Conservation (phyloP, 2,797 vertebrate species). For the Phoxinus dragarum region DNA sequence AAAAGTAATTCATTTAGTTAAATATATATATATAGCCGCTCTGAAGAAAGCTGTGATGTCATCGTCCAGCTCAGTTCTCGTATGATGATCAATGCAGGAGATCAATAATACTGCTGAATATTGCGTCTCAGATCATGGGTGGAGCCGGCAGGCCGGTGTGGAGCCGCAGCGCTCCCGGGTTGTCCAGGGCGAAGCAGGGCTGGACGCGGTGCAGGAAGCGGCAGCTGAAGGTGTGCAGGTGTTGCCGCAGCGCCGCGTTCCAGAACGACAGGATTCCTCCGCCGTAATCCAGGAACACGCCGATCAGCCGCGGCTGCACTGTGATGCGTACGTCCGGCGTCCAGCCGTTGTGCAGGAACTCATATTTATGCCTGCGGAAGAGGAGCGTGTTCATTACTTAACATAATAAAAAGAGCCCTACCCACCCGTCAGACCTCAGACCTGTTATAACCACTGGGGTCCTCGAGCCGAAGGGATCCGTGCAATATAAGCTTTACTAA, state of each 20-base stretch:
- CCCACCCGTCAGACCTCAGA: background rate
- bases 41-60: too few relatives aligned
- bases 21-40: too few relatives aligned
- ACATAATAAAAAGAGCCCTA: too few relatives aligned
- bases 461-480: background rate
- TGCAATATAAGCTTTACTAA: too few relatives aligned
- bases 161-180: slow-evolving; percentile 84
- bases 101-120: too few relatives aligned
- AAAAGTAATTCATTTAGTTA: too few relatives aligned
- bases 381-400: background rate
- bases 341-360: slow-evolving; percentile 87
- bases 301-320: slow-evolving; percentile 81
- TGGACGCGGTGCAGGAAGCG: slow-evolving; percentile 82
- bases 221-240: slow-evolving; percentile 85
- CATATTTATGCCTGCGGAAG: slow-evolving; percentile 85
- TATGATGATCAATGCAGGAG: too few relatives aligned
- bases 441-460: background rate
- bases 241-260: slow-evolving; percentile 86
- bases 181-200: slow-evolving; percentile 92
- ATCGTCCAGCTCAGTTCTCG: too few relatives aligned
- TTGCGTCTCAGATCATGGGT: background rate
- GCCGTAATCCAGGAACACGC: slow-evolving; percentile 88
- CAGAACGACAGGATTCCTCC: slow-evolving; percentile 86
- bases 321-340: slow-evolving; percentile 92
- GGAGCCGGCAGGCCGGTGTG: slow-evolving; percentile 73